Evolutionary conservation across 1,140 invertebrate genomes (phyloP), one percentile per base, ranked within the genome.

Genomic region (Apis florea): DNA sequence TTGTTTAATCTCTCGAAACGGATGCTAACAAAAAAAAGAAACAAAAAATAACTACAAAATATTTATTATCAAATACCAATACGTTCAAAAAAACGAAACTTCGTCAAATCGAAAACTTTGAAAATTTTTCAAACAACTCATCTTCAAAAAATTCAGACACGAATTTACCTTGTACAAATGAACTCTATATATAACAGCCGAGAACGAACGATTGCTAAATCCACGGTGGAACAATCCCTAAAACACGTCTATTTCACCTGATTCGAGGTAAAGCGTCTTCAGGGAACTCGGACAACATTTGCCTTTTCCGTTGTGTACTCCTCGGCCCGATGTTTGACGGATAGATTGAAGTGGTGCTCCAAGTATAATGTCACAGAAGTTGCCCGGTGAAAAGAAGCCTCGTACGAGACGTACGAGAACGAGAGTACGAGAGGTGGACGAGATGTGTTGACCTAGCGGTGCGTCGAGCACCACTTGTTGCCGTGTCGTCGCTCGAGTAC

Each of bases 381-480:
- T 64, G 61, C 53, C 53, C 53, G 40, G 61, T 47, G 79, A 67
- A 67, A 80, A 51, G 61, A 66, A 40, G 24, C 58, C 59, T 40
- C 66, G 66, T 64, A 66, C 51, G 54, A 31, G 79, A 40, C 56
- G 31, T 17, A 56, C 31, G 73, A 56, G 80, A 82, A 77, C 31
- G 58, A 47, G 80, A 61, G 64, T 69, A 82, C 80, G 61, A 40
- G 31, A 40, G 31, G 31, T 26, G 68, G 80, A 69, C 74, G 51
- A 69, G 17, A 17, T 56, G 66, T 82, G 66, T 82, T 82, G 73
- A 76, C 80, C 58, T 77, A 82, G 80, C 85, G 82, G 70, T 81
- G 77, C 82, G 81, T 75, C 76, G 79, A 53, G 84, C 84, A 88
- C 89, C 90, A 92, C 91, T 92, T 92, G 91, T 92, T 91, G 90